Percentiles rank a stretch among this genome's conserved stretches.
Conservation (phyloP, 2,888 invertebrate genomes). For the Meiosimyza platycephala region DNA sequence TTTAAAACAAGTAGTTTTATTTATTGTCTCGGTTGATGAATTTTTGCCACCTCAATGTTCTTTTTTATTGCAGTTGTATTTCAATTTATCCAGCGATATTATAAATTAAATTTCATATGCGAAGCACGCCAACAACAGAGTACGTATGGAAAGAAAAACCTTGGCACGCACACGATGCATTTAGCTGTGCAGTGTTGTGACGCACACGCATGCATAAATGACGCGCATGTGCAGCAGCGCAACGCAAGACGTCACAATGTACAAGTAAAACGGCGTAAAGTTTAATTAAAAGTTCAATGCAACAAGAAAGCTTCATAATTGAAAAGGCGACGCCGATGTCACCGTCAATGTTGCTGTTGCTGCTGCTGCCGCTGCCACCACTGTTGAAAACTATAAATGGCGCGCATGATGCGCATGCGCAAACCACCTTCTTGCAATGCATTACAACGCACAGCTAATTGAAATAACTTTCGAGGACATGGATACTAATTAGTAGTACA, state of each 20-base stretch:
- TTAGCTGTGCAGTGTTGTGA: slow-evolving; percentile 21
- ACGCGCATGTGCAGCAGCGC: neutral
- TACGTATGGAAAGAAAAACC: neutral
- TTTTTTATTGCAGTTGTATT: too few relatives aligned
- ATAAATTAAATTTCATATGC: too few relatives aligned
- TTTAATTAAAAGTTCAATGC: slow-evolving; percentile 33
- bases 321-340: neutral
- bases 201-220: neutral
- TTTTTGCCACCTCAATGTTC: too few relatives aligned
- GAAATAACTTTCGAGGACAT: slow-evolving; percentile 33
- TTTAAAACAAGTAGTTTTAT: too few relatives aligned
- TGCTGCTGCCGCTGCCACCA: too few relatives aligned
- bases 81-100: too few relatives aligned
- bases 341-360: neutral
- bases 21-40: too few relatives aligned
- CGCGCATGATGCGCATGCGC: slow-evolving; percentile 16
- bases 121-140: too few relatives aligned
- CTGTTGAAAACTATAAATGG: neutral
- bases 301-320: neutral
- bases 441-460: slow-evolving; percentile 25
- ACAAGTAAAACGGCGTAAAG: slow-evolving; percentile 14
- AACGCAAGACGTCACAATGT: neutral
- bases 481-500: slow-evolving; percentile 40
- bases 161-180: slow-evolving; percentile 21
- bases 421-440: neutral